Base-by-base conservation (phyloP, 2,113 vertebrate species). In the Cyprinus carpio region DNA sequence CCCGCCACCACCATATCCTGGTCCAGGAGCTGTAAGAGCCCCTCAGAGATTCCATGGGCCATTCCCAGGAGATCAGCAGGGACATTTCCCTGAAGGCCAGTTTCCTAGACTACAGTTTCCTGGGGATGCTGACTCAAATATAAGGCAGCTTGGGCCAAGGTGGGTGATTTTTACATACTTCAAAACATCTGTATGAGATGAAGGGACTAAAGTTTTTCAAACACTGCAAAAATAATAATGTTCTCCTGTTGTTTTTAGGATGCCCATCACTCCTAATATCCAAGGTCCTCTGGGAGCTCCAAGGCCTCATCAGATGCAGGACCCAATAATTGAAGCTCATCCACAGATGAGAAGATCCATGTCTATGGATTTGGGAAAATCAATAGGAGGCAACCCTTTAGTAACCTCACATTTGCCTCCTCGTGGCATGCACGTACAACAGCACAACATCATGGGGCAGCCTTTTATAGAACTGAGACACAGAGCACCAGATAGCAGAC, bases 1-100 rank as follows among this genome's bases (percentile, higher is more conserved):
- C 40, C 98, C 98, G 54, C 98, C 98, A 77, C 98, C 98, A 86
- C 98, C 98, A 0, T 99, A 99, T 88, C 97, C 98, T 51, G 97
- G 97, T 86, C 97, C 97, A 81, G 97, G 95, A 83, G 96, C 93
- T 85, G 89, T 97, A 37, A 90, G 96, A 64, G 91, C 95, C 0
- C 93, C 96, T 16, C 90, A 94, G 69, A 94, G 96, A 87, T 98
- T 97, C 72, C 46, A 95, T 27, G 92, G 93, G 84, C 90, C 94
- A 65, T 98, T 96, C 90, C 90, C 95, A 2, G 96, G 95, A 74
- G 97, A 97, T 18, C 95, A 95, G 0, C 95, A 93, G 34, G 94
- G 92, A 23, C 92, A 95, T 1, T 97, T 96, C 78, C 91, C 95
- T 88, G 97, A 97, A 18, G 96, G 94, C 60, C 96, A 96, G 89